phyloP scores from a whole-genome alignment of 2,797 vertebrate species.

The Coracias cyanogaster region DNA sequence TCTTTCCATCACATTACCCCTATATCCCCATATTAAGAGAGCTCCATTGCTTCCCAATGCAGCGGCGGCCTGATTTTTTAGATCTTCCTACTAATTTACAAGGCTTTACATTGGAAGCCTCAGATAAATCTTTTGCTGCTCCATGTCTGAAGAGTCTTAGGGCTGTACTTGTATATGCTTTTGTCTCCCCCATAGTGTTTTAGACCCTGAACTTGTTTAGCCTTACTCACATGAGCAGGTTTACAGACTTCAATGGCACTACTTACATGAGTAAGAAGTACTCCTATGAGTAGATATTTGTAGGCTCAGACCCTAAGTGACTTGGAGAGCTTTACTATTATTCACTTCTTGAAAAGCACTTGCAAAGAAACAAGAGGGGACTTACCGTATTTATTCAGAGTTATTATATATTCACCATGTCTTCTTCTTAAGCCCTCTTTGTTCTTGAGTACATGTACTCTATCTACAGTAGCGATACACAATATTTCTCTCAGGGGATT shows the following conservation, averaged over 20 bases:
- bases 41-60: slow-evolving; percentile 75
- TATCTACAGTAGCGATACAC: slow-evolving; percentile 62
- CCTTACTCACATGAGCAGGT: slow-evolving; percentile 72
- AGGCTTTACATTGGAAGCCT: slow-evolving; percentile 72
- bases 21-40: slow-evolving; percentile 74
- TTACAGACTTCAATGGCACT: slow-evolving; percentile 71
- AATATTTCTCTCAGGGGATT: slow-evolving; percentile 63
- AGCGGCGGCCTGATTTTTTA: slow-evolving; percentile 69
- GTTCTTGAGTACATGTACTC: slow-evolving; percentile 71
- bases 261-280: slow-evolving; percentile 74
- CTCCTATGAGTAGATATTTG: slow-evolving; percentile 73
- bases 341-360: slow-evolving; percentile 74
- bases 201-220: slow-evolving; percentile 75
- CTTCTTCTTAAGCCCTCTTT: slow-evolving; percentile 73
- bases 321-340: slow-evolving; percentile 75
- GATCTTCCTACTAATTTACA: slow-evolving; percentile 72
- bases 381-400: slow-evolving; percentile 74
- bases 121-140: slow-evolving; percentile 75
- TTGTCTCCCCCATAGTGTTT: slow-evolving; percentile 71
- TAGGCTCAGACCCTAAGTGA: slow-evolving; percentile 73
- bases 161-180: slow-evolving; percentile 73
- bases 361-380: slow-evolving; percentile 74
- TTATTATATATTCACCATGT: slow-evolving; percentile 76
- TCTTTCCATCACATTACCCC: slow-evolving; percentile 69
- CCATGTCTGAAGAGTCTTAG: slow-evolving; percentile 73